Percentiles rank a stretch among this genome's conserved stretches.
Evolutionary conservation across 1,140 invertebrate genomes (phyloP).

Genomic region (Goniozus legneri): DNA sequence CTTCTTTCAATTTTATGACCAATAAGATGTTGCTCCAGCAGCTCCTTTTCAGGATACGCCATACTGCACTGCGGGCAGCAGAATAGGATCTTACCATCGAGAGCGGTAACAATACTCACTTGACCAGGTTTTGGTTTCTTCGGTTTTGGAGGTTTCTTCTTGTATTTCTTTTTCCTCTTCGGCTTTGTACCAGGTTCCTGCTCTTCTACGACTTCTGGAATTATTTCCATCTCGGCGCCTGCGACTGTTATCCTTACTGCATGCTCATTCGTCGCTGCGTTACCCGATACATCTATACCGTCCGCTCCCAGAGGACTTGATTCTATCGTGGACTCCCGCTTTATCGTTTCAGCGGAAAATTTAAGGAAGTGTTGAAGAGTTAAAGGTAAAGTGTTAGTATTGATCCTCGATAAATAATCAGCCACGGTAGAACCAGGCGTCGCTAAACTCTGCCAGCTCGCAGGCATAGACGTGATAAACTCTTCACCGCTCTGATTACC

Average conservation of each 20-base stretch:
- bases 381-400: constrained; percentile 55
- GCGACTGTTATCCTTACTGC: constrained; percentile 49
- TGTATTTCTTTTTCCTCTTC: constrained; percentile 75
- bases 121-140: constrained; percentile 69
- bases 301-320: constrained; percentile 51
- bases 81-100: constrained; percentile 69
- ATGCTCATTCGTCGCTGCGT: constrained; percentile 37
- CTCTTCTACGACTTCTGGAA: constrained; percentile 53
- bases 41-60: constrained; percentile 73
- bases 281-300: constrained; percentile 44
- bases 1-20: constrained; percentile 75
- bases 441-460: constrained; percentile 69
- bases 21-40: constrained; percentile 70
- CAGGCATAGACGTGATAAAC: constrained; percentile 45
- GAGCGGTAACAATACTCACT: constrained; percentile 67
- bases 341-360: constrained; percentile 59
- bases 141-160: constrained; percentile 73
- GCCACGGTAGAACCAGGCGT: constrained; percentile 71
- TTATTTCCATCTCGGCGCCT: constrained; percentile 49
- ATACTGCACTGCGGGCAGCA: constrained; percentile 78
- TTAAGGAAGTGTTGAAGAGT: constrained; percentile 60
- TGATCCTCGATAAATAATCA: constrained; percentile 73
- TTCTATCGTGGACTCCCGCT: constrained; percentile 53
- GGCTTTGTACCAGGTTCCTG: constrained; percentile 53
- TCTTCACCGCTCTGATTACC: constrained; percentile 43